Base-by-base conservation (phyloP, 2,797 vertebrate species). In the Saguinus oedipus region DNA sequence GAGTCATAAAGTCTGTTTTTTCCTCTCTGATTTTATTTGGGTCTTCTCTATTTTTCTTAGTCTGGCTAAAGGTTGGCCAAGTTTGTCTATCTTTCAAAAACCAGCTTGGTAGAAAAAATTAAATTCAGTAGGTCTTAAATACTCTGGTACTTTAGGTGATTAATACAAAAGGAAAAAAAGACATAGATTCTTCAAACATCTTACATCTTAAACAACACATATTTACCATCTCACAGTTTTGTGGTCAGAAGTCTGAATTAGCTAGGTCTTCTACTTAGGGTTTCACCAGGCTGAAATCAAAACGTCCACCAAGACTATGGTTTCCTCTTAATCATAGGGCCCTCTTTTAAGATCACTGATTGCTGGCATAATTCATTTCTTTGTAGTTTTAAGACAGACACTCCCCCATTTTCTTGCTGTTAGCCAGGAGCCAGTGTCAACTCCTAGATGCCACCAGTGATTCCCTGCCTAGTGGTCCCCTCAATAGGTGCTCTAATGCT, bases 101-200 rank as follows among this genome's bases (percentile, higher is more conserved):
- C 6, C 61, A 64, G 6, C 84, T 94, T 95, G 46, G 9, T n/a
- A 33, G 33, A 88, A 91, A 87, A 93, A 22, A 68, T 81, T 80
- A 88, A 70, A 90, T 80, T 87, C 42, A 78, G 44, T 64, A 86
- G 14, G 46, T 89, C 68, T 92, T 95, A 93, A 86, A 88, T 46
- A 89, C 20, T 83, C 86, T 92, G 4, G 46, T 83, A 57, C 9
- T 11, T 81, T 15, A 55, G 61, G 61, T 3, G 15, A 92, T 61
- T 89, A 95, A 82, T 53, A 74, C n/a, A 92, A 30, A 15, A 46
- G 59, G 5, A 8, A 78, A 92, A 94, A 94, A 85, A 86, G 27
- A 30, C 6, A 93, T 39, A 12, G 27, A 75, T 90, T 70, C 44
- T 80, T 93, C 36, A 85, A 7, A 64, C 3, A 83, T 36, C 42